Conservation (phyloP, 2,113 vertebrate species). For the Ictalurus punctatus region DNA sequence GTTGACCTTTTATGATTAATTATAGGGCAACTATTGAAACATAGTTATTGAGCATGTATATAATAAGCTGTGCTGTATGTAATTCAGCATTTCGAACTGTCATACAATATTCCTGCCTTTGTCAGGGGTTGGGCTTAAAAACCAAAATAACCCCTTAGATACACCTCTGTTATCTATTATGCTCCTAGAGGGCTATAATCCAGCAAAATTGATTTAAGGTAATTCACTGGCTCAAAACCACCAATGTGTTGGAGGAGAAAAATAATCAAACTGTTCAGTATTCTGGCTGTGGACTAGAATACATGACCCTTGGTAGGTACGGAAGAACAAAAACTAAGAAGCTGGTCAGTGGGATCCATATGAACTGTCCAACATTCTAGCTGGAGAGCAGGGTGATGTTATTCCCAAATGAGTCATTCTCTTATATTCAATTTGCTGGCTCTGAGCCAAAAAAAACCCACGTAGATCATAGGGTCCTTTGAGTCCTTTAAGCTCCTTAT, state of each 20-base stretch:
- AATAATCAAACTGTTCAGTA: neutral
- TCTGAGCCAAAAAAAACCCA: neutral
- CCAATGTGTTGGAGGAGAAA: neutral
- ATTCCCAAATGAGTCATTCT: slow-evolving; percentile 12
- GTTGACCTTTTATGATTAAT: neutral
- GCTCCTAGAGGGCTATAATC: neutral
- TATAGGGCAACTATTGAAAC: neutral
- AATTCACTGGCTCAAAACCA: neutral
- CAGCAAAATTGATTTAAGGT: neutral
- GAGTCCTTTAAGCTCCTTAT: slow-evolving; percentile 53
- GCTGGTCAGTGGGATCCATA: neutral
- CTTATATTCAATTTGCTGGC: slow-evolving; percentile 8
- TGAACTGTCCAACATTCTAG: neutral
- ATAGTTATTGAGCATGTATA: neutral
- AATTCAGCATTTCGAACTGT: neutral
- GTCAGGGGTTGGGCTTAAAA: neutral
- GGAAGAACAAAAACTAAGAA: neutral
- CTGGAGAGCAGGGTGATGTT: slow-evolving; percentile 1
- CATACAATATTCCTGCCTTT: too few relatives aligned
- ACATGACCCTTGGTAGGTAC: neutral
- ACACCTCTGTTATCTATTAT: neutral
- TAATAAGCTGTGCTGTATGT: neutral
- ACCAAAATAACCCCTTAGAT: neutral
- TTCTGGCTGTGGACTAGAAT: neutral
- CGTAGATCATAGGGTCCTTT: slow-evolving; percentile 47